Base-by-base conservation (phyloP, 1,140 invertebrate genomes). In the Augochlora pura region DNA sequence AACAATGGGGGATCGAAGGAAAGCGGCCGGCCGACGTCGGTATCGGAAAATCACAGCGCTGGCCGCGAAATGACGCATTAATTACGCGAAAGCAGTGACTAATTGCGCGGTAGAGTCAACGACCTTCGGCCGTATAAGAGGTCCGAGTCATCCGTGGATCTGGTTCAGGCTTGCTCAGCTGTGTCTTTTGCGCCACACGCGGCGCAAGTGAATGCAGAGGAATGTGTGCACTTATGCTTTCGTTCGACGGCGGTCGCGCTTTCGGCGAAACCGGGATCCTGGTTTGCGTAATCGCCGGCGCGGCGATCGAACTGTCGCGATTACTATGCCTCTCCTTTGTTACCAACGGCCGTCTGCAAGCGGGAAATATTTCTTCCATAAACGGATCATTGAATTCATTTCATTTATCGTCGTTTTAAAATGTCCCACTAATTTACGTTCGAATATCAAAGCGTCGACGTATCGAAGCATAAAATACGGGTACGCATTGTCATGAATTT, bases 41-140 rank as follows among this genome's bases (percentile, higher is more conserved):
- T 74, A 71, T 78, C 73, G 73, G 73, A 52, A 81, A 85, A 84
- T 85, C 74, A 72, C 76, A 27, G 82, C 38, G 38, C 25, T 14
- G 42, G 82, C 54, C 57, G 66, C 69, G 71, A 77, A 62, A 42
- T 18, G n/a, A 23, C 14, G 39, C 25, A 60, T 69, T 85, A 84
- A 84, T 85, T 84, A 85, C 64, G 78, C 69, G 69, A 81, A 77
- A 74, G 70, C 68, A 74, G 60, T 62, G 82, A 74, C 64, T 84
- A 85, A 85, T 85, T 78, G 77, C 54, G 16, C n/a, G 39, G 6
- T 54, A 38, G 83, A 71, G 82, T 85, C 83, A 74, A 74, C 80
- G 84, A 85, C 79, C 83, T 71, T 85, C 72, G 62, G 27, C 49
- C 60, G 65, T 46, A 54, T 7, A 73, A 75, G 73, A 84, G 67